These are phyloP conservation scores for Leptopilina clavipes DNA, from an alignment of 1,140 invertebrate genomes.

Conservation along the genomic window DNA sequence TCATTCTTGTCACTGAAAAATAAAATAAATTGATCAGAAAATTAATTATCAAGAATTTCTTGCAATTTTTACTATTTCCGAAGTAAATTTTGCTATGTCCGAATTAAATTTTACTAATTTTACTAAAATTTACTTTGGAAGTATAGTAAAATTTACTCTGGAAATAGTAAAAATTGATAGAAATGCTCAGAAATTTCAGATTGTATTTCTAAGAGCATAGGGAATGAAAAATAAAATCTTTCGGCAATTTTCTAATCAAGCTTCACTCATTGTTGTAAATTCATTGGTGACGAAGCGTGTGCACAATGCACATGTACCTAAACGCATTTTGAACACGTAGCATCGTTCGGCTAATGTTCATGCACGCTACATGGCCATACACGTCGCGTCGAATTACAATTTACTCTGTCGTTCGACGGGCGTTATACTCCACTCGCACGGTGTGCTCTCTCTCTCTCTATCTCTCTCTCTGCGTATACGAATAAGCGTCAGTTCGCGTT, in stretches of 20 bases:
- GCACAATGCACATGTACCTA: slow-evolving; percentile 27
- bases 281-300: slow-evolving; percentile 6
- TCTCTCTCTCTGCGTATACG: slow-evolving; percentile 28
- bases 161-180: too few species aligned
- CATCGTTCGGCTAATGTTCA: slow-evolving; percentile 25
- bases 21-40: too few species aligned
- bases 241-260: slow-evolving; percentile 7
- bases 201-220: too few species aligned
- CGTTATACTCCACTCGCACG: slow-evolving; percentile 49
- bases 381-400: slow-evolving; percentile 56
- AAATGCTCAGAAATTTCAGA: too few species aligned
- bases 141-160: too few species aligned
- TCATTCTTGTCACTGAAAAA: too few species aligned
- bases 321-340: slow-evolving; percentile 32
- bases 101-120: too few species aligned
- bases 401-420: slow-evolving; percentile 57
- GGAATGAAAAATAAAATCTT: too few species aligned
- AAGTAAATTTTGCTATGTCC: too few species aligned
- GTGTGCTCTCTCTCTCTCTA: slow-evolving; percentile 13
- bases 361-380: slow-evolving; percentile 44
- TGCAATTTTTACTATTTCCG: too few species aligned
- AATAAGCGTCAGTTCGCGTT: slow-evolving; percentile 40
- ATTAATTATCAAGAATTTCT: too few species aligned
- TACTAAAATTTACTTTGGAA: too few species aligned
- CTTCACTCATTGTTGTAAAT: neutral